A percentile compares a stretch with the other conserved stretches of the same genome.
Evolutionary conservation across 2,888 invertebrate species (phyloP).

Genomic region (Monoplex corrugatus): DNA sequence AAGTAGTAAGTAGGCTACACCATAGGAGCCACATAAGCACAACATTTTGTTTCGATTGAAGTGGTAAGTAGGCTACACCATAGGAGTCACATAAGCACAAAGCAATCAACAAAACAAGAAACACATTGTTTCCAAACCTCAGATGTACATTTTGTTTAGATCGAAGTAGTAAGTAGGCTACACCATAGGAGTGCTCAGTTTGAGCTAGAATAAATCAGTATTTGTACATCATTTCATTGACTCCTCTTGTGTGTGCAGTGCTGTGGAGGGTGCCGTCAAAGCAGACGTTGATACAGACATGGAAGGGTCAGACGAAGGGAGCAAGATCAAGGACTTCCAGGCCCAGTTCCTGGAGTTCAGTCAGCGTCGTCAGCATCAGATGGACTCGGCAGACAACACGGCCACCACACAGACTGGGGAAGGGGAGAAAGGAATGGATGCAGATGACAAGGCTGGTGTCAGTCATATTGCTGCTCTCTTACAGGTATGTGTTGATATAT

Average conservation of each 20-base stretch:
- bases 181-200: too few relatives aligned
- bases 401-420: constrained; percentile 53
- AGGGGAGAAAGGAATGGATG: constrained; percentile 55
- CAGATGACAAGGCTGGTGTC: constrained; percentile 57
- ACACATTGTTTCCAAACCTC: too few relatives aligned
- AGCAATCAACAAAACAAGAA: too few relatives aligned
- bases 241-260: constrained; percentile 3
- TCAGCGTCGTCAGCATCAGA: constrained; percentile 67
- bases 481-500: constrained; percentile 58
- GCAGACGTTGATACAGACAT: constrained; percentile 85
- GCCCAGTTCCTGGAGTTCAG: constrained; percentile 81
- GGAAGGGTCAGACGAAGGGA: constrained; percentile 18
- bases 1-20: too few relatives aligned
- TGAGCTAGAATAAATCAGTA: too few relatives aligned
- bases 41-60: too few relatives aligned
- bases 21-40: too few relatives aligned
- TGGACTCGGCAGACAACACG: constrained; percentile 25
- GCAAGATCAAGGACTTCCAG: constrained; percentile 73
- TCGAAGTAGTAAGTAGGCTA: too few relatives aligned
- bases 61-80: too few relatives aligned
- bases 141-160: too few relatives aligned
- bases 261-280: constrained; percentile 47
- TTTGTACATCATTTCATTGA: too few relatives aligned
- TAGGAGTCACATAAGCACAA: too few relatives aligned
- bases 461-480: constrained; percentile 73